phyloP scores from a whole-genome alignment of 2,888 invertebrate genomes.

The Andrena camellia region DNA sequence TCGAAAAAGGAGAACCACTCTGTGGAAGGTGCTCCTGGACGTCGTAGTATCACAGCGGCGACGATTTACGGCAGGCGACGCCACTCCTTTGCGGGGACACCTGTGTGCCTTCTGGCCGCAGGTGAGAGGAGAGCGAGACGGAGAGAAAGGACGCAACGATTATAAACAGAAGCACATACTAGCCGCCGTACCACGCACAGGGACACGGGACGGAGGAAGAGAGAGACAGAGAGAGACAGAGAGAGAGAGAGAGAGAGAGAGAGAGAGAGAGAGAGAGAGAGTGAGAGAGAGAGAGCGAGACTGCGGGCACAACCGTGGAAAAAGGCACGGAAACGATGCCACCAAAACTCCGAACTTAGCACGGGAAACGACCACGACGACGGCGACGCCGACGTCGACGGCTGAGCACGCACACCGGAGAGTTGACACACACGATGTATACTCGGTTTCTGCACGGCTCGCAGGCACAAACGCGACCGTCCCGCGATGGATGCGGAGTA shows the following conservation, averaged over 20 bases:
- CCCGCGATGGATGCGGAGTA: not conserved
- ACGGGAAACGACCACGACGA: constrained; percentile 44
- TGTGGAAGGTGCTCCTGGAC: constrained; percentile 13
- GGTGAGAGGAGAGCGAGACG: constrained; percentile 72
- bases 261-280: constrained; percentile 31
- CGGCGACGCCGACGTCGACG: constrained; percentile 46
- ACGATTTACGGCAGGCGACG: constrained; percentile 66
- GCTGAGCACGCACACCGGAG: constrained; percentile 59
- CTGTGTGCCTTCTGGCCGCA: constrained; percentile 67
- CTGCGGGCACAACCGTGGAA: constrained; percentile 28
- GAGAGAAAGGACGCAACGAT: constrained; percentile 72
- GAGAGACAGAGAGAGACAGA: constrained; percentile 19
- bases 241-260: constrained; percentile 14
- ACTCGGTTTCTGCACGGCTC: constrained; percentile 21
- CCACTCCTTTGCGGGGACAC: constrained; percentile 69
- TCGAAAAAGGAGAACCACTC: constrained; percentile 35
- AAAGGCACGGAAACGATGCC: constrained; percentile 22
- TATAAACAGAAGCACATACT: constrained; percentile 70
- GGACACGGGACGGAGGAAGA: constrained; percentile 24
- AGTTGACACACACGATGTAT: constrained; percentile 59
- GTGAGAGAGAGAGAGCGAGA: not conserved
- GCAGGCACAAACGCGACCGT: constrained; percentile 46
- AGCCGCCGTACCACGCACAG: constrained; percentile 56
- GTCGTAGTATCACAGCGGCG: constrained; percentile 62
- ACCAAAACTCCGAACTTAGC: constrained; percentile 43